Evolutionary conservation across 2,797 vertebrate species (phyloP), one percentile per base, ranked within the genome.

Genomic region (Merluccius polli): DNA sequence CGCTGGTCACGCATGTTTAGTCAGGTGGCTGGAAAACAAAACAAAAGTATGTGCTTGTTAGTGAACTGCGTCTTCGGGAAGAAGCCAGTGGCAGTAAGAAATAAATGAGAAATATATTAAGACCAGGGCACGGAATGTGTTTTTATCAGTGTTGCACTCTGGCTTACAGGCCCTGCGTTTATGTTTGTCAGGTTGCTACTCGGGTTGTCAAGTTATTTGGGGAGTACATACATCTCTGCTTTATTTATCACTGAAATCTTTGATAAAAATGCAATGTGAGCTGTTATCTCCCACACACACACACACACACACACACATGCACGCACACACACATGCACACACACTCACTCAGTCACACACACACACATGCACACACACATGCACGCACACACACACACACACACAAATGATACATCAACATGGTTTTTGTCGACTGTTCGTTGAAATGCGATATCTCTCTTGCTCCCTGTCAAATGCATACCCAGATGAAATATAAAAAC

Each of bases 1-100:
- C 84, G 80, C 86, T 78, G 77, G 82, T 80, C 41, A 16, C 73
- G 81, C 85, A 77, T 92, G 90, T 92, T 92, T 92, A 85, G 84
- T 89, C 91, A 93, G 90, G 87, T 92, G 92, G 87, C 85, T 71
- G 75, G 30, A 30, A 9, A 69, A 15, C 79, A 84, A 78, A 86
- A 84, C 72, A 82, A 83, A 89, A 83, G 85, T 81, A 74, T 84
- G 78, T 82, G 41, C 83, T 88, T 21, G 6, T 84, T 80, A 80
- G 68, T 73, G 48, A 84, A 79, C 80, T 68, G 75, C 75, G 79
- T 86, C 78, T 84, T 86, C 78, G 87, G 82, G 82, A 90, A 87
- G 84, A 83, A 68, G 88, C 76, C 70, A 82, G 82, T 73, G 79
- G 35, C 82, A 74, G 79, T 16, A 36, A 18, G 32, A 79, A 77